Evolutionary conservation across 2,797 vertebrate genomes (phyloP).

Genomic region (Lagorchestes hirsutus): DNA sequence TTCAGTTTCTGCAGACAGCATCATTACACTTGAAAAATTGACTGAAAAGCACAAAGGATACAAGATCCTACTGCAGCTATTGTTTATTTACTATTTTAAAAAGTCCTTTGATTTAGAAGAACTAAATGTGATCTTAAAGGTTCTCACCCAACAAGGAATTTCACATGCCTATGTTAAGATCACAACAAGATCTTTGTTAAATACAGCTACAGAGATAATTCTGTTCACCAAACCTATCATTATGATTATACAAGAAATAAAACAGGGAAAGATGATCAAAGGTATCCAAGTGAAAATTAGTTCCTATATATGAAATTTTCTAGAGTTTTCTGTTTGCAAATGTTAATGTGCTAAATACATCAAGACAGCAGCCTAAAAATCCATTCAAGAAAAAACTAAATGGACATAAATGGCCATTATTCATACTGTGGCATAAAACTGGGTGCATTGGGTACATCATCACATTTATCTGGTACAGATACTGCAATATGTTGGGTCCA

Average conservation of each 20-base stretch:
- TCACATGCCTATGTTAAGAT: not conserved
- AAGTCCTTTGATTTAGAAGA: not conserved
- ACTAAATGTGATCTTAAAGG: not conserved
- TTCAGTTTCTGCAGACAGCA: not conserved
- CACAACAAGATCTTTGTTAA: not conserved
- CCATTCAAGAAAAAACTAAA: not conserved
- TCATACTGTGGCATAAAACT: not conserved
- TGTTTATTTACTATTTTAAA: not conserved
- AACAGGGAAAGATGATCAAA: not conserved
- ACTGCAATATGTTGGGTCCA: not conserved
- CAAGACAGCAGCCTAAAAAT: not conserved
- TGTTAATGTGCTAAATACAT: not conserved
- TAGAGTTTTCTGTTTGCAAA: not conserved
- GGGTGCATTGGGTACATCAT: not conserved
- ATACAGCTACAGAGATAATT: not conserved
- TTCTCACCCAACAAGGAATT: not conserved
- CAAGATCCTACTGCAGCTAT: not conserved
- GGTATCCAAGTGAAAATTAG: not conserved
- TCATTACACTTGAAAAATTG: not conserved
- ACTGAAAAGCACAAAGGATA: not conserved
- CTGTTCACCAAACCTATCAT: not conserved
- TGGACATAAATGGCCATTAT: not conserved
- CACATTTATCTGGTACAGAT: not conserved
- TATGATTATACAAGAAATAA: not conserved
- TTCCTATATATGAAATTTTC: not conserved